A percentile compares a stretch with the other conserved stretches of the same genome.
These are phyloP conservation scores for Ceratitis capitata DNA, from an alignment of 1,140 invertebrate species.

Conservation along the genomic window DNA sequence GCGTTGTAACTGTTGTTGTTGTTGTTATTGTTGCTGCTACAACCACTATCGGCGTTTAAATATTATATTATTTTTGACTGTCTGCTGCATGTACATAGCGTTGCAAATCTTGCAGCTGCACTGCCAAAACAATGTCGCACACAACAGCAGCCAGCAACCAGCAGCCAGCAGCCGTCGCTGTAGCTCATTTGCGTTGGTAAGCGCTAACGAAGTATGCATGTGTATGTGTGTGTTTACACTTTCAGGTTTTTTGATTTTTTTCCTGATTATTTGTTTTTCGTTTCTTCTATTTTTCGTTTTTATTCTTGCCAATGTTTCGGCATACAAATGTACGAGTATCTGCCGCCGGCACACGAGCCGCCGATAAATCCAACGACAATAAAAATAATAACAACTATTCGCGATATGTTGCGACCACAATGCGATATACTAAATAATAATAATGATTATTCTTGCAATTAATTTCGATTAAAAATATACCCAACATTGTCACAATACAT, in stretches of 20 bases:
- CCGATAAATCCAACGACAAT: conserved; percentile 33
- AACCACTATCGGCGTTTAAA: conserved; percentile 32
- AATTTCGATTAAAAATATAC: conserved; percentile 34
- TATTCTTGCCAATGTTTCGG: background rate
- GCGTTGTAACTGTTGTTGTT: conserved; percentile 6
- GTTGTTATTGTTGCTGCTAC: background rate
- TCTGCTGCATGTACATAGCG: conserved; percentile 11
- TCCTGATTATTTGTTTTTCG: background rate
- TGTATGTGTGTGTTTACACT: background rate
- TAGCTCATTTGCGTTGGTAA: background rate
- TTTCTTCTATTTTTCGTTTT: background rate
- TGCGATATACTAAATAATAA: conserved; percentile 35
- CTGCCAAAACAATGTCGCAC: background rate
- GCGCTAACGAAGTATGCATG: background rate
- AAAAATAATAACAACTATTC: conserved; percentile 22
- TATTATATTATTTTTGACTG: conserved; percentile 18
- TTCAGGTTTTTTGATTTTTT: conserved; percentile 23
- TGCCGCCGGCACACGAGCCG: conserved; percentile 15
- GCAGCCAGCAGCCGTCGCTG: background rate
- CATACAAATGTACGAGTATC: too few species aligned
- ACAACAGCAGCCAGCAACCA: background rate
- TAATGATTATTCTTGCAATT: conserved; percentile 37
- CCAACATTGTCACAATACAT: background rate
- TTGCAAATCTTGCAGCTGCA: background rate
- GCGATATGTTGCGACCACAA: background rate